Evolutionary conservation across 2,797 vertebrate species (phyloP), one percentile per base, ranked within the genome.

Genomic region (Microctenopoma stevenorrisi): DNA sequence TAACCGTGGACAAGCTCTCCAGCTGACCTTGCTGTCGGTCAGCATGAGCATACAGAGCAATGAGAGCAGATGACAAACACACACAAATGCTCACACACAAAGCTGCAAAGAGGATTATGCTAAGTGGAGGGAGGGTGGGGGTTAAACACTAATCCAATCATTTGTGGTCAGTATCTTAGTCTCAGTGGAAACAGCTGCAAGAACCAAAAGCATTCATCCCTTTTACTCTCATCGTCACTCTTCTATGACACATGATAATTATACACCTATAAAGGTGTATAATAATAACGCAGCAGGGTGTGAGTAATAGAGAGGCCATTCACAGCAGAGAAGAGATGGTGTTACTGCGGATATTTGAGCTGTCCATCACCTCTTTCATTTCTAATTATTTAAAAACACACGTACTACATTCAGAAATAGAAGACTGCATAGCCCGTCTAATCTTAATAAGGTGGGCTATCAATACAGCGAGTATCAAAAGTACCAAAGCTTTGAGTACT

Each of bases 111-210:
- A 91, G 90, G 93, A 94, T 94, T 94, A 93, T 92, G 85, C 80
- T 88, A 90, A 92, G 74, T 90, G 88, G 74, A 88, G 73, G 76
- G 74, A 84, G 82, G 88, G 89, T 87, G 82, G 88, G 86, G 91
- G 90, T 90, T 86, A 90, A 92, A 87, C 85, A 87, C 87, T 94
- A 94, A 95, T 94, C 94, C 93, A 93, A 93, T 92, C 88, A 91
- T 91, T 92, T 83, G 87, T 83, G 88, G 80, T 86, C 87, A 86
- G 85, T 90, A 86, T 92, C 90, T 92, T 86, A 91, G 88, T 90
- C 90, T 88, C 84, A 79, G 77, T 51, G 83, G 89, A 84, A 92
- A 89, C 82, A 69, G 79, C 76, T 82, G 79, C 43, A 46, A 79
- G 86, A 22, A 74, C 80, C 82, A 83, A 85, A 69, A 64, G 64